Percentiles rank a stretch among this genome's conserved stretches.
These are phyloP conservation scores for Sitta carolinensis DNA, from an alignment of 2,797 vertebrate species.

Conservation along the genomic window DNA sequence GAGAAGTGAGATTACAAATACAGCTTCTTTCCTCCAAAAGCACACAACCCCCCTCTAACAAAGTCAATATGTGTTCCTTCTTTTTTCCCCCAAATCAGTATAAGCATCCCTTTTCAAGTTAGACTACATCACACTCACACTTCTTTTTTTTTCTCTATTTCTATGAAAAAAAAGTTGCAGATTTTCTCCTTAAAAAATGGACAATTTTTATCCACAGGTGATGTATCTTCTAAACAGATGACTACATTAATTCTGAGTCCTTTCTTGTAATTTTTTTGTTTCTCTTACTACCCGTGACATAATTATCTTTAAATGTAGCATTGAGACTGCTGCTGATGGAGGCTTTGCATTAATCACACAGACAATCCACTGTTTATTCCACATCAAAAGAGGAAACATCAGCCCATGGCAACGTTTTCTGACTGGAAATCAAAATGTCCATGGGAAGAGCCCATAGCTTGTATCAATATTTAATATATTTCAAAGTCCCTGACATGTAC, in stretches of 20 bases:
- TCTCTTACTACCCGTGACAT: neutral
- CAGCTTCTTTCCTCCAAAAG: neutral
- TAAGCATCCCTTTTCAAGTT: neutral
- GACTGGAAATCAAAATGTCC: neutral
- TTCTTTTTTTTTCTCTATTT: neutral
- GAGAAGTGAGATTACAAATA: neutral
- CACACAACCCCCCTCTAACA: neutral
- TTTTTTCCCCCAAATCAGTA: accelerated
- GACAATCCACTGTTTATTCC: neutral
- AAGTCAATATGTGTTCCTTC: neutral
- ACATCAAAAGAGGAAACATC: neutral
- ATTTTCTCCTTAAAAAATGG: neutral
- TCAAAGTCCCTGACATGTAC: neutral
- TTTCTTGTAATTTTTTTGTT: neutral
- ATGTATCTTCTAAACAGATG: neutral
- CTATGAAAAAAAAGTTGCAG: neutral
- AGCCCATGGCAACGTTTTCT: neutral
- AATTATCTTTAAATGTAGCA: neutral
- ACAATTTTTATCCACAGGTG: accelerated
- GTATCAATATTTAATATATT: constrained; percentile 9
- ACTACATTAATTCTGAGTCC: neutral
- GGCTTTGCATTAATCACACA: neutral
- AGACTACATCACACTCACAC: neutral
- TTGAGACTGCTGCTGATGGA: neutral
- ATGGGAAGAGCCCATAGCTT: neutral